Evolutionary conservation across 2,888 invertebrate species (phyloP), one percentile per base, ranked within the genome.

Genomic region (Drosophila setosimentum): DNA sequence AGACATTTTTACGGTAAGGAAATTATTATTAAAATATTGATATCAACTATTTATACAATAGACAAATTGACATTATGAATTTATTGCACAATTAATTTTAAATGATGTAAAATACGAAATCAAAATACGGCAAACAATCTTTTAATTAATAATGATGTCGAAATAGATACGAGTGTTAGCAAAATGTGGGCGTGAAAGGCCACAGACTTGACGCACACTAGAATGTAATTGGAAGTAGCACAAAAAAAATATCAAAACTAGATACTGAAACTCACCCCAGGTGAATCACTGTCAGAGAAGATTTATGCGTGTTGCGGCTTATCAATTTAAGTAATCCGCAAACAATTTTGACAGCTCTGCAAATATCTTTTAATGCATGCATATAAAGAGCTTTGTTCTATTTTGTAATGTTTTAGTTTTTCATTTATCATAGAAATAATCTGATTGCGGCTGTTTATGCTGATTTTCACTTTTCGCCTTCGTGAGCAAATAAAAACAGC

Each of bases 401-500:
- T 18, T 53, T 61, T 11, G 24, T 49, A 53, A 57, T 54, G 32
- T 42, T 40, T 32, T 29, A 40, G 55, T 40, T 40, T 55, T 40
- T 16, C 29, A 42, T 10, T 45, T 59, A 37, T 60, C 42, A 30
- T 45, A 49, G 40, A 30, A 60, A 68, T 57, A 68, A 71, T 71
- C 64, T 54, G 33, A 37, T 55, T 55, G 64, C 13, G 63, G 55
- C 32, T 59, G 58, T 64, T 73, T 65, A 60, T 65, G 73, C 78
- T 55, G 59, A 42, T 80, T 80, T 83, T 68, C 62, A 80, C 73
- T 73, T 77, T 79, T 68, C 68, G 70, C 68, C 35, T 53, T 51
- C 48, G 50, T 72, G 57, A 64, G 69, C 68, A 77, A 55, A 73
- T 72, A 53, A 63, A 57, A 59, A 37, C 45, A 35, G n/a, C 27